A percentile compares a stretch with the other conserved stretches of the same genome.
phyloP scores from a whole-genome alignment of 2,113 vertebrate species.

The Puffinus mauretanicus region DNA sequence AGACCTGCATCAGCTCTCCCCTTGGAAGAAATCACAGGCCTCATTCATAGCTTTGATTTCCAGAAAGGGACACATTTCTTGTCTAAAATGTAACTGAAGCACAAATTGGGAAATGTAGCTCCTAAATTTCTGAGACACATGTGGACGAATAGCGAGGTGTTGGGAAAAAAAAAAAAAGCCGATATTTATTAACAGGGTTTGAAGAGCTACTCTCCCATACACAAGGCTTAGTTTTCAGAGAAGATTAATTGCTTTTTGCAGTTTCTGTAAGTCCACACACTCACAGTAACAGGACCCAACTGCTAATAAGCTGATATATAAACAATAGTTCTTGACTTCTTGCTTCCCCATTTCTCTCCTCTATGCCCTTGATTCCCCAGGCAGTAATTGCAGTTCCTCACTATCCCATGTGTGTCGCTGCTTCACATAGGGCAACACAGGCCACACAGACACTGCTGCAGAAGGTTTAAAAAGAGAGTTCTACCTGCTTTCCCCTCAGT shows the following conservation, averaged over 20 bases:
- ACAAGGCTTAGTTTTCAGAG: neutral
- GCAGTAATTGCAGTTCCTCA: neutral
- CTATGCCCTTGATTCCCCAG: neutral
- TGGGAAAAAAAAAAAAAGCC: accelerated
- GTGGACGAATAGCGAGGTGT: neutral
- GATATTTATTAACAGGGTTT: neutral
- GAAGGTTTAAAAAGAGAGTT: neutral
- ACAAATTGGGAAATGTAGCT: neutral
- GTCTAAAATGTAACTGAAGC: neutral
- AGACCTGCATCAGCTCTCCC: neutral
- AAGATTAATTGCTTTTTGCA: neutral
- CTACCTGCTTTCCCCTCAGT: neutral
- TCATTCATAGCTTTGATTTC: neutral
- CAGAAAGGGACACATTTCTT: neutral
- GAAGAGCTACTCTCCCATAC: neutral
- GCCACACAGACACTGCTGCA: neutral
- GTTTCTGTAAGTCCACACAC: neutral
- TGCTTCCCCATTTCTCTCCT: neutral
- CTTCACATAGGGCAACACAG: neutral
- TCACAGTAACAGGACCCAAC: neutral
- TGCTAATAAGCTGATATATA: neutral
- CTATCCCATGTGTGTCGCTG: neutral
- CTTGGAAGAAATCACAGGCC: neutral
- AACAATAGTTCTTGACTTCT: neutral
- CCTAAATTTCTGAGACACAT: neutral